Percentiles rank a stretch among this genome's conserved stretches.
Conservation (phyloP, 2,888 invertebrate species). For the Catocala fraxini region DNA sequence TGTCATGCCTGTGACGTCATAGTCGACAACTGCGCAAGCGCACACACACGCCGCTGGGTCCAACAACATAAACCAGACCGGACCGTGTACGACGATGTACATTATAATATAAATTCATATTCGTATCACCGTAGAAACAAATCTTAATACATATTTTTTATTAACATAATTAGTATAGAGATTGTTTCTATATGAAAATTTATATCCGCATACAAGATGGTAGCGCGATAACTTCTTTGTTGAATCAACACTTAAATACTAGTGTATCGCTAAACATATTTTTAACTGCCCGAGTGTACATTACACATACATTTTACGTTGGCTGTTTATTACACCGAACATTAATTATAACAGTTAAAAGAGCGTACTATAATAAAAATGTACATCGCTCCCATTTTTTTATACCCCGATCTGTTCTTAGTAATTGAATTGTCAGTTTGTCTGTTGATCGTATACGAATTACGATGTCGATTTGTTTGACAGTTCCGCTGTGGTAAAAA, state of each 20-base stretch:
- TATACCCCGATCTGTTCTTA: constrained; percentile 35
- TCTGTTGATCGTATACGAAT: constrained; percentile 16
- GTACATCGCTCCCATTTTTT: constrained; percentile 71
- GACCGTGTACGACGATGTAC: background rate
- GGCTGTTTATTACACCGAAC: constrained; percentile 75
- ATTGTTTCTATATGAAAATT: constrained; percentile 52
- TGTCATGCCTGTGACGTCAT: no score
- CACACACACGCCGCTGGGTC: no score
- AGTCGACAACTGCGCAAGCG: no score
- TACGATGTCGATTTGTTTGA: background rate
- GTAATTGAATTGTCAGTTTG: constrained; percentile 28
- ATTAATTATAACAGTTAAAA: constrained; percentile 83
- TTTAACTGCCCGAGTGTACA: constrained; percentile 52
- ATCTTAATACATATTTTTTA: constrained; percentile 23
- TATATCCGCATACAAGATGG: constrained; percentile 39
- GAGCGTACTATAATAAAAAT: constrained; percentile 77
- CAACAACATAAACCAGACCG: no score
- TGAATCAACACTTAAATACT: constrained; percentile 53
- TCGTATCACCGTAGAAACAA: constrained; percentile 9
- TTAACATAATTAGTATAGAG: constrained; percentile 48
- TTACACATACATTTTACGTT: constrained; percentile 53
- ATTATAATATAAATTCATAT: constrained; percentile 4
- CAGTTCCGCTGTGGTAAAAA: no score
- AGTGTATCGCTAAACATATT: constrained; percentile 49
- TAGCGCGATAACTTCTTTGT: constrained; percentile 46